These are phyloP conservation scores for Chamaetylas fuelleborni DNA, from an alignment of 2,113 vertebrate species.

Conservation along the genomic window DNA sequence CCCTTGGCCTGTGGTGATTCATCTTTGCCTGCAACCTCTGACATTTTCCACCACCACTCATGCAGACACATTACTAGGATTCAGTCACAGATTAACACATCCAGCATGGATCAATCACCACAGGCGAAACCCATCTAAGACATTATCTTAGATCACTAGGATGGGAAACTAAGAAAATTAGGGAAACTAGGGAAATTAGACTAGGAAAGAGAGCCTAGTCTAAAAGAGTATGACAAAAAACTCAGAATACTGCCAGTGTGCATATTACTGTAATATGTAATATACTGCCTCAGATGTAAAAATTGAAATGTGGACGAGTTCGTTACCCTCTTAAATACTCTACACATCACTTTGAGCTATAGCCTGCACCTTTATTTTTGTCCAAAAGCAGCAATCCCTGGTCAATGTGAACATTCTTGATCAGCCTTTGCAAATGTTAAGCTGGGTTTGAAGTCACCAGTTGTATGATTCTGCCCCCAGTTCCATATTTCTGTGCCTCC, in stretches of 20 bases:
- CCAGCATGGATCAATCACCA: neutral
- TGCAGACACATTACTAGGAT: neutral
- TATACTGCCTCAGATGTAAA: neutral
- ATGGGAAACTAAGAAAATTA: too few species aligned
- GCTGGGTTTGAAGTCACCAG: neutral
- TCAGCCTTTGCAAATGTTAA: neutral
- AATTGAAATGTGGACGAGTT: neutral
- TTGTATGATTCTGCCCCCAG: rapidly evolving
- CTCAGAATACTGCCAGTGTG: neutral
- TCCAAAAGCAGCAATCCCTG: neutral
- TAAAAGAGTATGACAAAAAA: neutral
- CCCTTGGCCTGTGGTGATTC: neutral
- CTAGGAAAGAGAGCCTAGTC: neutral
- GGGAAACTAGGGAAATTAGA: too few species aligned
- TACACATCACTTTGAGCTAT: neutral
- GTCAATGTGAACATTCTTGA: neutral
- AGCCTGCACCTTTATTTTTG: neutral
- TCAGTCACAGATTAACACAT: neutral
- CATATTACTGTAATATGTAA: too few species aligned
- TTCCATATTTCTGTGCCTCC: neutral
- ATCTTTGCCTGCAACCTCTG: neutral
- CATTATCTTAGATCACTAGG: neutral
- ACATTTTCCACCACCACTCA: conserved; percentile 4
- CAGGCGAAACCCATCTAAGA: neutral
- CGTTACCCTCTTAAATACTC: neutral